Percentiles rank a stretch among this genome's conserved stretches.
These are phyloP conservation scores for Stratiomys singularior DNA, from an alignment of 2,888 invertebrate genomes.

Conservation along the genomic window DNA sequence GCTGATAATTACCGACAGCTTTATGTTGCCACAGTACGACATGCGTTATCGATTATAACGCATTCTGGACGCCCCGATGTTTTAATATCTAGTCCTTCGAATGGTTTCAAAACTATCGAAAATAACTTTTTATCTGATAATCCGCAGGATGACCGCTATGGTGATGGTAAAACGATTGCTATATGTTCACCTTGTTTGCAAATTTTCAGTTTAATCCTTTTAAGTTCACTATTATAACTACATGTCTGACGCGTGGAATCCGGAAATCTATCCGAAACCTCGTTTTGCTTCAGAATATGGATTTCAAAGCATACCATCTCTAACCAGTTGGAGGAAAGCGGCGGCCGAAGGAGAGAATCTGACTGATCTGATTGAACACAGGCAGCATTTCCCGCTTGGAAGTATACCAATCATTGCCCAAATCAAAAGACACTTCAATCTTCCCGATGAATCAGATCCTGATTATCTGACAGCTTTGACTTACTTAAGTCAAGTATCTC, in stretches of 20 bases:
- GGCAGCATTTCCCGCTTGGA: conserved; percentile 89
- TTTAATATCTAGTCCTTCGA: conserved; percentile 91
- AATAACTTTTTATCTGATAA: conserved; percentile 82
- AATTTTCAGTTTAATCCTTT: conserved; percentile 54
- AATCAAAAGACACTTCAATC: conserved; percentile 72
- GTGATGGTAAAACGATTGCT: too few species aligned
- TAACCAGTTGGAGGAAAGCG: conserved; percentile 73
- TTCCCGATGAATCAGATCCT: conserved; percentile 68
- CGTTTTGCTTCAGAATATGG: conserved; percentile 97
- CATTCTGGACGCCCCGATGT: conserved; percentile 62
- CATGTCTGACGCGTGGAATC: conserved; percentile 81
- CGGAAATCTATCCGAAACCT: conserved; percentile 78
- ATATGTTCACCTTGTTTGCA: background rate
- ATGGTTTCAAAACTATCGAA: conserved; percentile 77
- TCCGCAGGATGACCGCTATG: conserved; percentile 83
- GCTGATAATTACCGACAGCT: conserved; percentile 82
- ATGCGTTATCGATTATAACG: conserved; percentile 64
- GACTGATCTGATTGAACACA: conserved; percentile 75
- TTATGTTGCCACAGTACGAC: conserved; percentile 81
- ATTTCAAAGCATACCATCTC: conserved; percentile 87
- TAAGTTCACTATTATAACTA: conserved; percentile 92
- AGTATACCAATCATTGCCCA: conserved; percentile 72
- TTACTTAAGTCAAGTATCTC: conserved; percentile 88
- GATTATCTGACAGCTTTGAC: conserved; percentile 75
- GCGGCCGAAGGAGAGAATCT: conserved; percentile 68